Evolutionary conservation across 35 echinoderm and acorn worm genomes (phyloP), one percentile per base, ranked within the genome.

Genomic region (Holothuria glaberrima): DNA sequence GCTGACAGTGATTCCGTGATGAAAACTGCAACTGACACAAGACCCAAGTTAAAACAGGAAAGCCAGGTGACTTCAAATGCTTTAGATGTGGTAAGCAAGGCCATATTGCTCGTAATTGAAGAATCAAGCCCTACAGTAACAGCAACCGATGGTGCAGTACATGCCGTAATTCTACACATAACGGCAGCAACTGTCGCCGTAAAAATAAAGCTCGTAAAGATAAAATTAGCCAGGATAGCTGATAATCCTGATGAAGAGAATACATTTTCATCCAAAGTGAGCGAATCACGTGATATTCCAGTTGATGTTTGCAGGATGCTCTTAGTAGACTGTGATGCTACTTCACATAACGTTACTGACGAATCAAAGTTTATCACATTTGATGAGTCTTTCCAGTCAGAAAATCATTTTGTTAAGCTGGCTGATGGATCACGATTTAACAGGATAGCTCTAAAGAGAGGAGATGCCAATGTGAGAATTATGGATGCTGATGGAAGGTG

Each of bases 1-100:
- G 58, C 13, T 7, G 58, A 7, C 30, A 86, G 22, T 67, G 68
- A 75, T 33, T 48, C 0, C 2, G 48, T 74, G 10, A 89, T 89
- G 86, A 28, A 74, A 13, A 25, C 31, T 5, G 36, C 26, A 20
- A 30, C 50, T 2, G 22, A 35, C 21, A 67, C 62, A 48, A 31
- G 66, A 36, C n/a, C n/a, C 32, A 30, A 78, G 32, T 30, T 30
- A 12, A 59, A 61, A 33, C 34, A 10, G 24, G 28, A 68, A 6
- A 59, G 77, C 19, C n/a, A 46, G 21, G 4, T 17, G 35, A 68
- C 22, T 57, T 89, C 48, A 80, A 38, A 54, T 91, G 89, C 45
- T 91, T 68, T 36, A 26, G 24, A 2, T 91, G 74, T 83, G 77
- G 77, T 4, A 65, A 91, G 75, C 58, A 16, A 31, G 89, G 89